phyloP scores from a whole-genome alignment of 2,888 invertebrate genomes.

The Emmelina monodactyla region DNA sequence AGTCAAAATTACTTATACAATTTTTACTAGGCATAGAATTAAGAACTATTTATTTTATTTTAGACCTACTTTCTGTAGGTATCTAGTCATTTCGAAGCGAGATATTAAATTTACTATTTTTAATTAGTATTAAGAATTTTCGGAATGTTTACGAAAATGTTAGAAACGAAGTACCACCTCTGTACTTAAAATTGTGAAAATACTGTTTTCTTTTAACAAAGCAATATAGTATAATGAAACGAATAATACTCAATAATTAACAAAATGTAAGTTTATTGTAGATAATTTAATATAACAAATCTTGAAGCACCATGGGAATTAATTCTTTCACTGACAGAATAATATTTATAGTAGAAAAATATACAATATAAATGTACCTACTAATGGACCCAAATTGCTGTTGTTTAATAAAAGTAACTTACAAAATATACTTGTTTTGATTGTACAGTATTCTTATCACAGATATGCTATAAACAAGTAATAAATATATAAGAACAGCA shows the following conservation, averaged over 20 bases:
- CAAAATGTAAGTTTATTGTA: no score
- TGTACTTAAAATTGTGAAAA: no score
- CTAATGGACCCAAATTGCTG: slow-evolving; percentile 22
- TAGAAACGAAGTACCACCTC: no score
- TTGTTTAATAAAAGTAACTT: no score
- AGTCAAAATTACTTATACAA: slow-evolving; percentile 5
- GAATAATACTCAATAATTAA: slow-evolving; percentile 25
- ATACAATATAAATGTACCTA: not conserved
- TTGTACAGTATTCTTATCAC: no score
- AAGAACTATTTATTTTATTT: slow-evolving; percentile 20
- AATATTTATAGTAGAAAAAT: slow-evolving; percentile 9
- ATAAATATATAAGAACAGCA: no score
- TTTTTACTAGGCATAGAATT: slow-evolving; percentile 28
- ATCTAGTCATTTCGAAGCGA: not conserved
- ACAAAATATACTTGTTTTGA: no score
- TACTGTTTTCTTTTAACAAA: slow-evolving; percentile 10
- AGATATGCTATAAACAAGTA: no score
- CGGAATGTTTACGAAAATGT: not conserved
- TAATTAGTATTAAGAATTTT: not conserved
- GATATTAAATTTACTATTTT: not conserved
- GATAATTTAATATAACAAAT: not conserved
- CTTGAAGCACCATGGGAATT: not conserved
- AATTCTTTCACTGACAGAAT: slow-evolving; percentile 7
- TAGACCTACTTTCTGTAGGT: slow-evolving; percentile 16
- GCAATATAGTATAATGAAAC: slow-evolving; percentile 35